Evolutionary conservation across 2,113 vertebrate genomes (phyloP).

Genomic region (Cynopterus brachyotis): DNA sequence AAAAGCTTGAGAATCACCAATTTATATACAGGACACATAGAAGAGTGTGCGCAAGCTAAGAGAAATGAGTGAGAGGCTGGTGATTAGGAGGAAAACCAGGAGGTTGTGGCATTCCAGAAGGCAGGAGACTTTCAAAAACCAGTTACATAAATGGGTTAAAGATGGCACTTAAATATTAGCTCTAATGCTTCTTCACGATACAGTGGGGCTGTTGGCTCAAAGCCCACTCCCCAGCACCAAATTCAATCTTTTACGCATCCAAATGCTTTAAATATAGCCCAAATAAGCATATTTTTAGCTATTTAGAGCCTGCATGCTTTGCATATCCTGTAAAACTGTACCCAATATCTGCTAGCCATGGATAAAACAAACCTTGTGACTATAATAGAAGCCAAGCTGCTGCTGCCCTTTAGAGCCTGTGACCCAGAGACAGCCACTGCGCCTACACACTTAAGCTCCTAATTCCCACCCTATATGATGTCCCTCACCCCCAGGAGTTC

Average conservation of each 20-base stretch:
- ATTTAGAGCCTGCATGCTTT: not conserved
- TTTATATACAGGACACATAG: not conserved
- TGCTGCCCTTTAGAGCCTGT: not conserved
- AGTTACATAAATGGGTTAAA: not conserved
- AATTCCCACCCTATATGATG: accelerated
- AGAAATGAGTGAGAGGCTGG: not conserved
- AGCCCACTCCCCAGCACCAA: not conserved
- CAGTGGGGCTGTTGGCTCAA: not conserved
- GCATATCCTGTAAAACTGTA: not conserved
- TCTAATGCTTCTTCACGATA: not conserved
- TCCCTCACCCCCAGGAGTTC: not conserved
- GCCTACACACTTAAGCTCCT: too few relatives aligned
- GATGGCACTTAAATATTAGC: accelerated
- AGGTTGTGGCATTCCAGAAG: not conserved
- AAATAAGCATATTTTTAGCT: not conserved
- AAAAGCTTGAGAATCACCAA: not conserved
- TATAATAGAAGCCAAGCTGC: too few relatives aligned
- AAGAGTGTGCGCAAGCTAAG: not conserved
- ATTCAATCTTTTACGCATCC: not conserved
- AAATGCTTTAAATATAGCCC: not conserved
- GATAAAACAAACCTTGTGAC: not conserved
- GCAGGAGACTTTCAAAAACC: not conserved
- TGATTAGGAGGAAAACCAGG: not conserved
- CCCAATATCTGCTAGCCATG: not conserved
- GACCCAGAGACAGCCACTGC: not conserved